Percentiles rank a stretch among this genome's conserved stretches.
These are phyloP conservation scores for Nanorana parkeri DNA, from an alignment of 2,113 vertebrate genomes.

Conservation along the genomic window DNA sequence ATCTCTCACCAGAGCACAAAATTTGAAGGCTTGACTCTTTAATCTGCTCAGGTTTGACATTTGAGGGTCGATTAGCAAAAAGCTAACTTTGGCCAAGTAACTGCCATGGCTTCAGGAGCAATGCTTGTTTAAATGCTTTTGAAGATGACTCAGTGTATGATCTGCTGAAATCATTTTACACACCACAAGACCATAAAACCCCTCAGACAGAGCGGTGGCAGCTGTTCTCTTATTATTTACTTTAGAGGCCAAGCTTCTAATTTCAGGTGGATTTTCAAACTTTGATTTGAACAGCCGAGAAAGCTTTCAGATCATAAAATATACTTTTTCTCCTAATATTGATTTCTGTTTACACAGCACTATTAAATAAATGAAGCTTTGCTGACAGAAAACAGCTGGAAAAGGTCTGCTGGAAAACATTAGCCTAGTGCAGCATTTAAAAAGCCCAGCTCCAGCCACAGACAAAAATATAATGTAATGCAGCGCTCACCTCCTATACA, in stretches of 20 bases:
- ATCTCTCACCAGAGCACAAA: constrained; percentile 64
- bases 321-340: neutral
- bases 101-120: constrained; percentile 65
- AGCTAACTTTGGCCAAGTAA: constrained; percentile 59
- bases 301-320: neutral
- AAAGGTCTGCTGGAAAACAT: neutral
- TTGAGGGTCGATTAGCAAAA: constrained; percentile 64
- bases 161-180: constrained; percentile 64
- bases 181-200: constrained; percentile 64
- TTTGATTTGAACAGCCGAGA: neutral
- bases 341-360: constrained; percentile 6
- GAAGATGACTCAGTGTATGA: constrained; percentile 61
- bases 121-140: constrained; percentile 60
- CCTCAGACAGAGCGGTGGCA: constrained; percentile 56
- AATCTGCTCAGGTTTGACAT: constrained; percentile 59
- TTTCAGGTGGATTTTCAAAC: neutral
- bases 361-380: neutral
- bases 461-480: no score
- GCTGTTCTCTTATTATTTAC: constrained; percentile 29
- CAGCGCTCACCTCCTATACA: no score
- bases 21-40: constrained; percentile 59
- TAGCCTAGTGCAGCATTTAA: no score
- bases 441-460: no score
- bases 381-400: neutral
- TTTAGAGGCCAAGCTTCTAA: neutral